A percentile compares a stretch with the other conserved stretches of the same genome.
Evolutionary conservation across 1,140 invertebrate genomes (phyloP).

Genomic region (Procambarus clarkii): DNA sequence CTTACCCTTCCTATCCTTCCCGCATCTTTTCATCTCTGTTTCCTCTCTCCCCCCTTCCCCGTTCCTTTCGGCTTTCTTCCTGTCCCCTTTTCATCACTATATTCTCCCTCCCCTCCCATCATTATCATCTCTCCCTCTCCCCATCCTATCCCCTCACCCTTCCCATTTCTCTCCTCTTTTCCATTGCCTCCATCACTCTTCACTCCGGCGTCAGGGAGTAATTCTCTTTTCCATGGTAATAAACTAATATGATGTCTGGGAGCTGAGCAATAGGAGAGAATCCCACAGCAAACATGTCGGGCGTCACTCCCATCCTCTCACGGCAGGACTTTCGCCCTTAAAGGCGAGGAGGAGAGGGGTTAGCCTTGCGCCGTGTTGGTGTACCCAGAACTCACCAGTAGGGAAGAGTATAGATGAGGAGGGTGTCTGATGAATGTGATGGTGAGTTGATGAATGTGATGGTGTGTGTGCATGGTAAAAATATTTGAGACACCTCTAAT

Average conservation of each 20-base stretch:
- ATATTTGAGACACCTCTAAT: no score
- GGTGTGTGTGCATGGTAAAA: no score
- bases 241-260: not conserved
- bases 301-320: not conserved
- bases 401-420: not conserved
- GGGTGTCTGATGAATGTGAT: no score
- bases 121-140: not conserved
- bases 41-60: no score
- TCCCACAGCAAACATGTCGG: not conserved
- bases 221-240: not conserved
- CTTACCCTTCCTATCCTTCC: no score
- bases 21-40: no score
- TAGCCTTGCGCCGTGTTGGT: no score
- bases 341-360: not conserved
- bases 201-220: constrained; percentile 3
- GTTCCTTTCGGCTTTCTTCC: no score
- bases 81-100: no score
- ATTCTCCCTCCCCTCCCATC: no score
- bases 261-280: not conserved
- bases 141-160: not conserved
- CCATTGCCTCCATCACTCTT: not conserved
- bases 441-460: no score
- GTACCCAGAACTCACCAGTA: not conserved
- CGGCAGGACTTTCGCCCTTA: not conserved
- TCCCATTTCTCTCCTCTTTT: not conserved